Evolutionary conservation across 1,140 invertebrate species (phyloP), one percentile per base, ranked within the genome.

Genomic region (Rhagoletis zephyria): DNA sequence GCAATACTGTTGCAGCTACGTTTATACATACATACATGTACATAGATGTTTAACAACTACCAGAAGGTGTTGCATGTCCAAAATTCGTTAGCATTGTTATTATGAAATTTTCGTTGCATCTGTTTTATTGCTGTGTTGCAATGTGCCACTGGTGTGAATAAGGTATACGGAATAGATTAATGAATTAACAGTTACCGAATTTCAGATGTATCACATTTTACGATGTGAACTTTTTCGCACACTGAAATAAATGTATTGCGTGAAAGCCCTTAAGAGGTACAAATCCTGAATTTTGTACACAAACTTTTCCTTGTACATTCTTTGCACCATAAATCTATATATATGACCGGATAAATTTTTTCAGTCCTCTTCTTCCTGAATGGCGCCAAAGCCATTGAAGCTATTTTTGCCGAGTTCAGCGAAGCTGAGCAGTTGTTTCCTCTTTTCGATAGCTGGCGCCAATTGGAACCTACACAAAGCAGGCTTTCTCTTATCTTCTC

Each of bases 101-200:
- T 81, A 81, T 81, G 74, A 81, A 81, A 81, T 81, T 74, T 74
- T 74, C 12, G 42, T 74, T 74, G 67, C 67, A 81, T 59, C n/a
- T 19, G 10, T 7, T 9, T 70, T 81, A 16, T 59, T 5, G 7
- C 45, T 81, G 48, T 81, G 74, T 81, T 81, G 74, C 74, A 81
- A 81, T 56, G 48, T 12, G 0, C 16, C 16, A 3, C 12, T 74
- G 67, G 40, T 74, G 67, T 74, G 67, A 74, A 74, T 48, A 74
- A 74, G 67, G 67, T 45, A 74, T 48, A 81, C 30, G 30, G 12
- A 45, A 48, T 48, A 74, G 9, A 56, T 9, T 56, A 74, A 42
- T 16, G 19, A 51, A 81, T 19, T 56, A 81, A n/a, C 48, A 30
- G 74, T 7, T 30, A 59, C 45, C 16, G n/a, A 81, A 81, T 56